A percentile compares a stretch with the other conserved stretches of the same genome.
Evolutionary conservation across 2,888 invertebrate genomes (phyloP).

Genomic region (Tenthredo mesomela): DNA sequence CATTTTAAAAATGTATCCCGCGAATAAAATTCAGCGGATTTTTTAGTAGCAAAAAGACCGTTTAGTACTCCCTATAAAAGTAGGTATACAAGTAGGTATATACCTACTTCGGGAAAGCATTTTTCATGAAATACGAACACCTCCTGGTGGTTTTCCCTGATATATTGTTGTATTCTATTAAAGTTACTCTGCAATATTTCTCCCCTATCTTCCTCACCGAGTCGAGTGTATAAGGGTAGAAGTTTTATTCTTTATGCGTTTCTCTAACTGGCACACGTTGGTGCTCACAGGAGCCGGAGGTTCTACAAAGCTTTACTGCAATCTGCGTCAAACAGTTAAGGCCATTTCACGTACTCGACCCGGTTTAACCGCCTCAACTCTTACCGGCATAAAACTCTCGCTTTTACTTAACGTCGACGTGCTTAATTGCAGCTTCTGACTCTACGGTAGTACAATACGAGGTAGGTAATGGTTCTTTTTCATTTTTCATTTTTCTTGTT

Average conservation of each 20-base stretch:
- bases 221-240: constrained; percentile 29
- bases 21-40: not conserved
- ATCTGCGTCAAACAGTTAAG: constrained; percentile 46
- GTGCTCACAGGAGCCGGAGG: not conserved
- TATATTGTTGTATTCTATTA: constrained; percentile 50
- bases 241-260: constrained; percentile 49
- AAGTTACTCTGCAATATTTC: constrained; percentile 48
- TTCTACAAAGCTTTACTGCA: constrained; percentile 29
- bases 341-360: constrained; percentile 37
- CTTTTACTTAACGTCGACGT: constrained; percentile 36
- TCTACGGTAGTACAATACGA: not conserved
- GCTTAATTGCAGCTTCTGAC: constrained; percentile 30
- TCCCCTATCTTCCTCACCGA: constrained; percentile 38
- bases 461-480: constrained; percentile 17
- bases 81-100: not conserved
- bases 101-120: constrained; percentile 8
- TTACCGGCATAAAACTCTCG: constrained; percentile 21
- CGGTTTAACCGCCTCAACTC: constrained; percentile 32
- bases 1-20: constrained; percentile 13
- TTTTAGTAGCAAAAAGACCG: constrained; percentile 23
- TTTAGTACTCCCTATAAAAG: constrained; percentile 37
- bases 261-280: constrained; percentile 29
- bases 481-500: not conserved
- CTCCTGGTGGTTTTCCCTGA: not conserved
- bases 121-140: constrained; percentile 14